Base-by-base conservation (phyloP, 2,888 invertebrate genomes). In the Mechanitis mazaeus region DNA sequence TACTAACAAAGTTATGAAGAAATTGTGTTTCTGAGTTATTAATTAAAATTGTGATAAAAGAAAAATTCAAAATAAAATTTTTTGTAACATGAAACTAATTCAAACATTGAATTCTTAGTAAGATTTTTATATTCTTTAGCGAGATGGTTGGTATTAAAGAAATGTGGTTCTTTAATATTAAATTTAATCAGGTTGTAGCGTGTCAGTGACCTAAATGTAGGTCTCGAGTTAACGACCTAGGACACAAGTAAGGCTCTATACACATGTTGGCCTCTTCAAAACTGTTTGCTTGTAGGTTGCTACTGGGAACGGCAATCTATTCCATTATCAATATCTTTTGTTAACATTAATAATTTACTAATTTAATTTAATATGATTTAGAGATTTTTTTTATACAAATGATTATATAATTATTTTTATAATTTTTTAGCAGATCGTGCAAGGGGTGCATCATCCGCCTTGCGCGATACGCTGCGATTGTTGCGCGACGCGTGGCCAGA, bases 401-500 rank as follows among this genome's bases (percentile, higher is more conserved):
- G 4, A 47, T 6, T n/a, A 1, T 28, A 47, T 47, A 28, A 5
- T 9, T 4, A 20, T 20, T 35, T 31, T 60, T 7, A 46, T 54
- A 9, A 47, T 61, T 31, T 60, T 55, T 55, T 46, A 68, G 66
- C 72, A 69, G 75, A 69, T 20, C 64, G 72, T 53, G 70, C 64
- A 35, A 71, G 69, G 42, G 67, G 75, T 61, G 69, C 68, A 59
- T 72, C 74, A 46, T 72, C 76, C 42, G 81, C 83, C 53, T 75
- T 86, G 68, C 82, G 79, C 58, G 83, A 81, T 65, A 84, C 83
- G 53, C 79, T 90, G 58, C 68, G 69, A 68, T 80, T 83, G 42
- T 75, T 86, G 59, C 78, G 84, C 59, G 83, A 80, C 67, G 90
- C 88, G 68, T 89, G 90, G 89, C 72, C 80, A 42, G 79, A 81